Conservation (phyloP, 2,888 invertebrate species). For the Andrena marginata region DNA sequence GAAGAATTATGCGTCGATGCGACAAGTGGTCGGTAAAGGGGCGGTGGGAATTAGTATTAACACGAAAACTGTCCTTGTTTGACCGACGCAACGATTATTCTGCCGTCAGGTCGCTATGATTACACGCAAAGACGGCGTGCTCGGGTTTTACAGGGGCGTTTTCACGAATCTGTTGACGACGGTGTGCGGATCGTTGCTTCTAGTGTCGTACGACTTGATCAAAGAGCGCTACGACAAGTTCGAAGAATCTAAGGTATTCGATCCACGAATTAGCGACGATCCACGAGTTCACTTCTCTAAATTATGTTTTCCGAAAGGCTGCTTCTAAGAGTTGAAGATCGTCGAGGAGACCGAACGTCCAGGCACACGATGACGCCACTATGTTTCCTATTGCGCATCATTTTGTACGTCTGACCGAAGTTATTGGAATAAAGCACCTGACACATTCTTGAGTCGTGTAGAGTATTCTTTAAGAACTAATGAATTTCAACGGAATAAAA, state of each 20-base stretch:
- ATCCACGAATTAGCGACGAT: not conserved
- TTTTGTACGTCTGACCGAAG: not conserved
- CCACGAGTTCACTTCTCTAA: not conserved
- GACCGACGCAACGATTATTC: not conserved
- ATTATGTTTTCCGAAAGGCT: not conserved
- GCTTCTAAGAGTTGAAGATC: not conserved
- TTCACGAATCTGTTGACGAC: conserved; percentile 45
- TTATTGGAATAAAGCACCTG: not conserved
- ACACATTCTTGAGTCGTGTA: not conserved
- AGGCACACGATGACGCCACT: not conserved
- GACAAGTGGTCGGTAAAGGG: conserved; percentile 35
- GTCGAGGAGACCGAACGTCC: not conserved
- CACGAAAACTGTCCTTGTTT: not conserved
- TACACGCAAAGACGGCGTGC: conserved; percentile 19
- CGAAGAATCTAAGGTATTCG: conserved; percentile 1
- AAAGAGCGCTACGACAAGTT: conserved; percentile 8
- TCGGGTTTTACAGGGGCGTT: conserved; percentile 49
- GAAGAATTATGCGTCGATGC: not conserved
- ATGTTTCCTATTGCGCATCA: not conserved
- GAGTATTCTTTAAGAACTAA: not conserved
- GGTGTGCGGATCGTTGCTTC: conserved; percentile 31
- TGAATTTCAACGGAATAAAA: not conserved
- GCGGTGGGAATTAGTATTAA: not conserved
- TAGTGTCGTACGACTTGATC: conserved; percentile 44
- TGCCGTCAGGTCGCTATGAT: conserved; percentile 25